Evolutionary conservation across 1,140 invertebrate genomes (phyloP).

Genomic region (Scaptomyza montana): DNA sequence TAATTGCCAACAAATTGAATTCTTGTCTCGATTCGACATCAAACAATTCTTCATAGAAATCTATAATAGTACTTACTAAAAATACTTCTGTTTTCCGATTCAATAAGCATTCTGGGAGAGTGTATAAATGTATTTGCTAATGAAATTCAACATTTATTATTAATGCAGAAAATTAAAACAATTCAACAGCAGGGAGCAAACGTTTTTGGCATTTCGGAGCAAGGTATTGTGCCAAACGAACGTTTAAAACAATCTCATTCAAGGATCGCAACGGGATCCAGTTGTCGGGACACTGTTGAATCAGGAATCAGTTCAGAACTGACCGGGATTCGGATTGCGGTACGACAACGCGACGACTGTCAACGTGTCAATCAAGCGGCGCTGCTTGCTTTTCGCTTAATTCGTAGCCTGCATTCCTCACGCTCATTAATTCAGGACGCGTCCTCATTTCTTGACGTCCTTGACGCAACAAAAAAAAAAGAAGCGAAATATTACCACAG

Average conservation of each 20-base stretch:
- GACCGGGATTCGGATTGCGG: conserved; percentile 37
- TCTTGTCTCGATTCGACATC: neutral
- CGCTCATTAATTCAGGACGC: conserved; percentile 47
- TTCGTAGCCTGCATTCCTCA: conserved; percentile 16
- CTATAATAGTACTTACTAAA: too few species aligned
- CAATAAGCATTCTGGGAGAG: conserved; percentile 6
- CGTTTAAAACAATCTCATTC: conserved; percentile 30
- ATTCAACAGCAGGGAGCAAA: conserved; percentile 51
- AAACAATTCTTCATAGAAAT: too few species aligned
- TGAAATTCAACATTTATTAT: neutral
- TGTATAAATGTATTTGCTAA: neutral
- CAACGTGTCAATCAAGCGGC: conserved; percentile 61
- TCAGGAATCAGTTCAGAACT: conserved; percentile 15
- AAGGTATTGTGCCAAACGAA: conserved; percentile 12
- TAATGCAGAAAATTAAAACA: conserved; percentile 49
- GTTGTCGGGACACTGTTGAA: conserved; percentile 9
- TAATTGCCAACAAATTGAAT: too few species aligned
- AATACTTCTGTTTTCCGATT: neutral
- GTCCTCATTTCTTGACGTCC: conserved; percentile 47
- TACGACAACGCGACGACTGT: conserved; percentile 31
- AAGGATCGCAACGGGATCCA: conserved; percentile 53
- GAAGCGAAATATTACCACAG: conserved; percentile 26
- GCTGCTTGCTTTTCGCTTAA: conserved; percentile 9
- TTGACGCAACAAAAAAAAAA: conserved; percentile 31
- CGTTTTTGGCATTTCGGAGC: neutral